Percentiles rank a stretch among this genome's conserved stretches.
These are phyloP conservation scores for Regulus satrapa DNA, from an alignment of 2,113 vertebrate species.

Conservation along the genomic window DNA sequence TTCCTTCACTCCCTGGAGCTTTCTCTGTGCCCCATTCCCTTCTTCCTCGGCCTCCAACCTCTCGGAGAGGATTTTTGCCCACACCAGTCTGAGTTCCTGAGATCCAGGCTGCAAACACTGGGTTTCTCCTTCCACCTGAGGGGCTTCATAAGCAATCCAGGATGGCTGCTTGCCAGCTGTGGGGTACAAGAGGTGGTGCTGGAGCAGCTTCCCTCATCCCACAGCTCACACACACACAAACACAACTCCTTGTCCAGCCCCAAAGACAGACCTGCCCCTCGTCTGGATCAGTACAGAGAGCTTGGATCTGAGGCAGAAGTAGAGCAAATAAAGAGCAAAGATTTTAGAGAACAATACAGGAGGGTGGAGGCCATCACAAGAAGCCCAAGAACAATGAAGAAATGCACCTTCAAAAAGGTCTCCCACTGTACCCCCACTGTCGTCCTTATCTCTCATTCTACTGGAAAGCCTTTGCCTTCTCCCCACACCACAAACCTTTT, in stretches of 20 bases:
- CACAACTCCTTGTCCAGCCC: conserved; percentile 66
- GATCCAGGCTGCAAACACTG: neutral
- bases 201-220: conserved; percentile 16
- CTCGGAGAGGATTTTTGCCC: neutral
- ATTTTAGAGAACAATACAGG: neutral
- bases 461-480: neutral
- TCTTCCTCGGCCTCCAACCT: neutral
- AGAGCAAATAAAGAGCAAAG: neutral
- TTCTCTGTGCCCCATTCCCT: neutral
- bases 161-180: neutral
- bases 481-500: neutral
- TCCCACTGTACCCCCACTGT: neutral
- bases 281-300: conserved; percentile 57
- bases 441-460: neutral
- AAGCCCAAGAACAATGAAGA: neutral
- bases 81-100: neutral
- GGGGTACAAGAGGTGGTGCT: neutral
- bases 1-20: neutral
- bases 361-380: neutral
- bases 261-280: conserved; percentile 76
- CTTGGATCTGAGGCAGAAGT: conserved; percentile 23
- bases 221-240: conserved; percentile 73
- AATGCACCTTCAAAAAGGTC: neutral
- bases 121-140: neutral
- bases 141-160: neutral